Conservation (phyloP, 2,797 vertebrate genomes). For the Acridotheres tristis region DNA sequence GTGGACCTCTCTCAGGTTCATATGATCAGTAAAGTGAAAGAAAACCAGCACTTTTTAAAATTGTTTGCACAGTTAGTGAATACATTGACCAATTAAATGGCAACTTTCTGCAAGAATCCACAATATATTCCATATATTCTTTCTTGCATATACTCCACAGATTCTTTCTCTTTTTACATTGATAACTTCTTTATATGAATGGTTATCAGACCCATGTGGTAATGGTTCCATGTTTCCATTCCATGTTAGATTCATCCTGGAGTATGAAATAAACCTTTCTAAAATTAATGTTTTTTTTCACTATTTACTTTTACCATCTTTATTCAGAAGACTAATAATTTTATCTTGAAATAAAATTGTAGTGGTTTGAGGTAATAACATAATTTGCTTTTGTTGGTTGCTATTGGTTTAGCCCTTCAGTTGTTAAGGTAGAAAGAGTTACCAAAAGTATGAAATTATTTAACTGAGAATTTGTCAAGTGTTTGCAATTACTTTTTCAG, state of each 20-base stretch:
- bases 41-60: fast-evolving
- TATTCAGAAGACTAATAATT: neutral
- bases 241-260: neutral
- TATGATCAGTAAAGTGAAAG: neutral
- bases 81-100: neutral
- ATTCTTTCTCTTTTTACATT: neutral
- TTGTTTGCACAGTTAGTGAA: neutral
- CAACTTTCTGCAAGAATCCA: neutral
- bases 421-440: neutral
- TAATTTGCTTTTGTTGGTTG: neutral
- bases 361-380: neutral
- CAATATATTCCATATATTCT: neutral
- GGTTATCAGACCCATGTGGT: neutral
- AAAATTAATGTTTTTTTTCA: neutral
- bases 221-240: neutral
- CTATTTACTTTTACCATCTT: neutral
- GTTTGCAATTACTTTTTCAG: neutral
- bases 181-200: neutral
- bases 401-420: neutral
- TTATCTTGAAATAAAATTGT: neutral
- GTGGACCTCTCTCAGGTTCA: neutral
- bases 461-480: neutral
- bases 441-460: neutral
- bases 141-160: neutral
- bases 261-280: neutral